A percentile compares a stretch with the other conserved stretches of the same genome.
phyloP scores from a whole-genome alignment of 2,113 vertebrate genomes.

The Equus przewalskii region DNA sequence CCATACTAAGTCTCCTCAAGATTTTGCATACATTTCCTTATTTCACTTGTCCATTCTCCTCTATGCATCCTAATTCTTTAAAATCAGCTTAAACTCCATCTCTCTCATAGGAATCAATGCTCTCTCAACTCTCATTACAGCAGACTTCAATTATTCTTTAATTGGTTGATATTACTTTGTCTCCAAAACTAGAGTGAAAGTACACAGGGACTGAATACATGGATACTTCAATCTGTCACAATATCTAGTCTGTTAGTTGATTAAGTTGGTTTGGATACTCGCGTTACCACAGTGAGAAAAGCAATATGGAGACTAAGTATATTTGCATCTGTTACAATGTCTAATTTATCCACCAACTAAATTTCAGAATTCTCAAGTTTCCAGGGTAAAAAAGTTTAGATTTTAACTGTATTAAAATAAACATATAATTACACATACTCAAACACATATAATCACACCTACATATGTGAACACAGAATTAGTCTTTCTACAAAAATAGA shows the following conservation, averaged over 20 bases:
- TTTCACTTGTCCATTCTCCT: not conserved
- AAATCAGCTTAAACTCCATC: not conserved
- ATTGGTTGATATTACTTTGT: not conserved
- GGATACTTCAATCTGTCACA: not conserved
- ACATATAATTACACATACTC: not conserved
- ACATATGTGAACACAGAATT: not conserved
- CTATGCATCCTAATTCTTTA: not conserved
- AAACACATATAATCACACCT: not conserved
- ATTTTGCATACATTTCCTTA: not conserved
- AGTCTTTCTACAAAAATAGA: constrained; percentile 16
- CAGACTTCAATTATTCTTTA: not conserved
- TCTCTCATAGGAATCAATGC: not conserved
- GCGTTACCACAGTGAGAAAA: not conserved
- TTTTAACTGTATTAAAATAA: constrained; percentile 31
- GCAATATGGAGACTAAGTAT: not conserved
- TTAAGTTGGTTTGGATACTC: not conserved
- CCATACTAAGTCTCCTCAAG: not conserved
- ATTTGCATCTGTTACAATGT: not conserved
- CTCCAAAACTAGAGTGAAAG: not conserved
- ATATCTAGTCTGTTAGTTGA: not conserved
- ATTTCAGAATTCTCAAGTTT: not conserved
- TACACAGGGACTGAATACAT: not conserved
- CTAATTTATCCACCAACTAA: not conserved
- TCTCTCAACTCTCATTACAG: not conserved
- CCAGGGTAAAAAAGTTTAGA: not conserved